Conservation (phyloP, 2,888 invertebrate genomes). For the Arenicola marina region DNA sequence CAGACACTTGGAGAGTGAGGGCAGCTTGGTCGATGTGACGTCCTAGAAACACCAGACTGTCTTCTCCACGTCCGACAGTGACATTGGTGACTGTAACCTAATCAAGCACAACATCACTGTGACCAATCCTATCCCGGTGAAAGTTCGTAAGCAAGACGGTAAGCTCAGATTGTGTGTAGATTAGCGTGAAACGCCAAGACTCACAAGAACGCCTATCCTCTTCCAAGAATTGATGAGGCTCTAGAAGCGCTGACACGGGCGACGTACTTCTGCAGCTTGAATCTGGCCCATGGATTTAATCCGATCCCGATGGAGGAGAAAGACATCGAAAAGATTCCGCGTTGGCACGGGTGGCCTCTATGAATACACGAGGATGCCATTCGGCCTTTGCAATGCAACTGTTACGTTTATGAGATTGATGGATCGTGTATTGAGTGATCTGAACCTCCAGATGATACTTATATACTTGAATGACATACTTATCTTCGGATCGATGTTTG, state of each 20-base stretch:
- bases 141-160: conserved; percentile 32
- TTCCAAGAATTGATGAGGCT: conserved; percentile 39
- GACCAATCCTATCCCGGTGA: no score
- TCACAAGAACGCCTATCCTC: conserved; percentile 34
- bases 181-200: conserved; percentile 37
- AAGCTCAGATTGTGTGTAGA: conserved; percentile 36
- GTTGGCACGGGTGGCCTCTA: conserved; percentile 31
- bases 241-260: conserved; percentile 32
- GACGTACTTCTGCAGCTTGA: conserved; percentile 32
- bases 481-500: conserved; percentile 29
- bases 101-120: no score
- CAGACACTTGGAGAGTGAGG: no score
- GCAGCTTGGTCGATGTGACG: no score
- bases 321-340: conserved; percentile 34
- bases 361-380: conserved; percentile 31
- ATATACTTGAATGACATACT: conserved; percentile 37
- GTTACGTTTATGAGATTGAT: conserved; percentile 34
- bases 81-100: no score
- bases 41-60: no score
- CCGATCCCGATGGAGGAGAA: conserved; percentile 33
- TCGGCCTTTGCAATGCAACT: conserved; percentile 32
- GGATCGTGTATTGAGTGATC: conserved; percentile 31
- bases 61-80: no score
- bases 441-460: conserved; percentile 29
- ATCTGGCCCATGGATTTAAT: conserved; percentile 37